These are phyloP conservation scores for Hepsetus odoe DNA, from an alignment of 2,113 vertebrate species.

Conservation along the genomic window DNA sequence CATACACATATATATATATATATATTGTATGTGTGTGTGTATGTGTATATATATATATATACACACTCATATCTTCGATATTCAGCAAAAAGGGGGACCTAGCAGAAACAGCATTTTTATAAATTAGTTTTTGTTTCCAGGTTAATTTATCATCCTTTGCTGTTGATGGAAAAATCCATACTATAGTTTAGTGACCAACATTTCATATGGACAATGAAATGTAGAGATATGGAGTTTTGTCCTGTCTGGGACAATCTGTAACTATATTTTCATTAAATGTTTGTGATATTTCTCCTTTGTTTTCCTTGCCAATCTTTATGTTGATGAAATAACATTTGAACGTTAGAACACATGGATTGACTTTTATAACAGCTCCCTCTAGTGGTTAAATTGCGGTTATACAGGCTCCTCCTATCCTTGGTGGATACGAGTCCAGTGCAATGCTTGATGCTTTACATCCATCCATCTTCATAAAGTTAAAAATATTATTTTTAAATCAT, in stretches of 20 bases:
- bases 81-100: too few relatives aligned
- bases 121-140: not conserved
- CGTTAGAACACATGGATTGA: not conserved
- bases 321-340: not conserved
- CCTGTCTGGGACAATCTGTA: not conserved
- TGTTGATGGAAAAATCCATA: not conserved
- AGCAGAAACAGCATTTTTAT: not conserved
- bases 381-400: constrained; percentile 4
- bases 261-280: not conserved
- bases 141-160: not conserved
- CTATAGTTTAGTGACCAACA: too few relatives aligned
- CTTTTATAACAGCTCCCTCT: constrained; percentile 23
- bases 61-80: too few relatives aligned
- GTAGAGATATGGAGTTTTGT: not conserved
- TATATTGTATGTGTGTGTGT: too few relatives aligned
- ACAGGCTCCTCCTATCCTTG: too few relatives aligned
- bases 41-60: too few relatives aligned
- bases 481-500: too few relatives aligned
- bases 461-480: not conserved
- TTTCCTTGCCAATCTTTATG: not conserved
- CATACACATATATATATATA: too few relatives aligned
- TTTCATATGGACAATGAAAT: too few relatives aligned
- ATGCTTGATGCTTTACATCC: not conserved
- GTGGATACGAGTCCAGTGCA: not conserved
- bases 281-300: not conserved